Evolutionary conservation across 2,113 vertebrate genomes (phyloP).

Genomic region (Xiphophorus hellerii): DNA sequence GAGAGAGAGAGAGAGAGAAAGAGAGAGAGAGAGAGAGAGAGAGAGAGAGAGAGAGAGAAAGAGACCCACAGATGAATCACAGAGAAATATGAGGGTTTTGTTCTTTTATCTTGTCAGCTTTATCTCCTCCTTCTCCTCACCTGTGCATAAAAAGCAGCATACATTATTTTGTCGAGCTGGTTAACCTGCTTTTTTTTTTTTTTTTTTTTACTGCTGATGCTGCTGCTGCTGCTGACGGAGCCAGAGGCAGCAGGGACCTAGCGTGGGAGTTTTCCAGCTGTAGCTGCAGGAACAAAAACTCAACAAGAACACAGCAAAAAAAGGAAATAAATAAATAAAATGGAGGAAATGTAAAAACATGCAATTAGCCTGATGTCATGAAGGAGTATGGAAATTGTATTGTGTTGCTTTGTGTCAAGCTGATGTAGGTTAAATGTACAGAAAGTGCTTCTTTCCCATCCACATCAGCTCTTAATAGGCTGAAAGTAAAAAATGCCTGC

Average conservation of each 20-base stretch:
- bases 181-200: constrained; percentile 18
- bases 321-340: no score
- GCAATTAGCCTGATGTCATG: not conserved
- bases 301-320: not conserved
- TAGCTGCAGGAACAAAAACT: constrained; percentile 10
- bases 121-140: constrained; percentile 1
- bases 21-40: not conserved
- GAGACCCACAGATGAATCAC: constrained; percentile 4
- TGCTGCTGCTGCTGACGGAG: constrained; percentile 10
- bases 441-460: not conserved
- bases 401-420: not conserved
- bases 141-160: constrained; percentile 22
- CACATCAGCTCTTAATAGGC: not conserved
- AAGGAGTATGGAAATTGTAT: not conserved
- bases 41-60: not conserved
- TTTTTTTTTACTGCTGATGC: not conserved
- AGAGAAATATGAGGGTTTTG: not conserved
- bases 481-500: not conserved
- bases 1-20: not conserved
- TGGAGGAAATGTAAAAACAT: not conserved
- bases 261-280: constrained; percentile 55
- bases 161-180: constrained; percentile 10
- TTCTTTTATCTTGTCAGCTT: constrained; percentile 9
- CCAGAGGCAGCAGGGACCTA: constrained; percentile 33
- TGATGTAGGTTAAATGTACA: not conserved